phyloP scores from a whole-genome alignment of 2,888 invertebrate genomes.

The Agrochola litura region DNA sequence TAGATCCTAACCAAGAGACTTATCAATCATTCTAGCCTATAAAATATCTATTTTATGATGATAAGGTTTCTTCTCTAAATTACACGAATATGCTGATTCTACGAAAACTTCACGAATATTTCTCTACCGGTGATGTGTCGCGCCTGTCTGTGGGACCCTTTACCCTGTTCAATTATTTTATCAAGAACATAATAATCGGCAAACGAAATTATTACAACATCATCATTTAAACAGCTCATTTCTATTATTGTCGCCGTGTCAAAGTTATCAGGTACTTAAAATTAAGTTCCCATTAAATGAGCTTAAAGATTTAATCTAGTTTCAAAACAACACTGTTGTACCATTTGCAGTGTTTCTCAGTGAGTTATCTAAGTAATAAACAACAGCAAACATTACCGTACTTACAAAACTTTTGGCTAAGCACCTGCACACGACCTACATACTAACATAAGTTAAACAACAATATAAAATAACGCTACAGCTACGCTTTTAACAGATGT shows the following conservation, averaged over 20 bases:
- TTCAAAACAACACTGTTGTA: constrained; percentile 39
- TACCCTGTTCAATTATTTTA: constrained; percentile 9
- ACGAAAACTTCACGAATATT: too few relatives aligned
- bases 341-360: constrained; percentile 44
- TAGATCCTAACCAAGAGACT: neutral
- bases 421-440: constrained; percentile 70
- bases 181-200: constrained; percentile 33
- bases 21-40: neutral
- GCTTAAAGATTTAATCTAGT: constrained; percentile 43
- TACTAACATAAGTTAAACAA: constrained; percentile 72
- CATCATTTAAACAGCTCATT: constrained; percentile 40
- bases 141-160: too few relatives aligned
- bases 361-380: constrained; percentile 58
- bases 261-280: constrained; percentile 48
- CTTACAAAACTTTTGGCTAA: constrained; percentile 58
- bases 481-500: constrained; percentile 81
- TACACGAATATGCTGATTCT: neutral
- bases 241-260: constrained; percentile 32
- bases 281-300: constrained; percentile 50
- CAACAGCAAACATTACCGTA: constrained; percentile 46
- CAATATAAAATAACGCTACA: constrained; percentile 75
- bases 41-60: neutral
- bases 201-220: constrained; percentile 26
- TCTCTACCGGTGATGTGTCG: too few relatives aligned
- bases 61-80: neutral